These are phyloP conservation scores for Kryphioiulus occultus DNA, from an alignment of 2,888 invertebrate species.

Conservation along the genomic window DNA sequence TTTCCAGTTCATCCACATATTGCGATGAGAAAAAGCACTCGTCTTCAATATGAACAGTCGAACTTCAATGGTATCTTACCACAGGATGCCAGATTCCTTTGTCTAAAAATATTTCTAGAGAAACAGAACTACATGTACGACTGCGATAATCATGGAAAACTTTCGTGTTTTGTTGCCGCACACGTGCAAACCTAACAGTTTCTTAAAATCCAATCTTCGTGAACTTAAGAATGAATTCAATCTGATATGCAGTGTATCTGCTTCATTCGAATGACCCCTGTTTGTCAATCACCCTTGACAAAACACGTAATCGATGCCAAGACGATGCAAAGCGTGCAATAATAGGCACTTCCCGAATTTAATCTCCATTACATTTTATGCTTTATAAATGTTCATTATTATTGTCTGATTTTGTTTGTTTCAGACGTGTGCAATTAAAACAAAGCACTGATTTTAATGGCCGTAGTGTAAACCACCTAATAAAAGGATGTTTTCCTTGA, in stretches of 20 bases:
- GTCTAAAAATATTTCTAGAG: too few species aligned
- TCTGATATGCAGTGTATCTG: background rate
- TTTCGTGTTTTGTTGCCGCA: too few species aligned
- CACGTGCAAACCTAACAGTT: too few species aligned
- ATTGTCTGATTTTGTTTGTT: background rate
- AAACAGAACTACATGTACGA: too few species aligned
- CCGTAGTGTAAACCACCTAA: background rate
- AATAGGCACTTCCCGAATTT: background rate
- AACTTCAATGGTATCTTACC: too few species aligned
- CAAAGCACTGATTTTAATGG: background rate
- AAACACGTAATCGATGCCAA: background rate
- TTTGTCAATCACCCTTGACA: background rate
- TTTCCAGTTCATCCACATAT: too few species aligned
- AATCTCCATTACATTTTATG: background rate
- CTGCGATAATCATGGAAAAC: too few species aligned
- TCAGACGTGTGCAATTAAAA: slow-evolving; percentile 1
- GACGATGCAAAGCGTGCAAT: background rate
- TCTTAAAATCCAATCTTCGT: too few species aligned
- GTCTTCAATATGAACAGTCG: too few species aligned
- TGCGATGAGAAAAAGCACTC: too few species aligned
- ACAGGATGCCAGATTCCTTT: too few species aligned
- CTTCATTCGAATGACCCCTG: background rate
- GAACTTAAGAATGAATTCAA: background rate
- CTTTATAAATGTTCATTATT: slow-evolving; percentile 1
- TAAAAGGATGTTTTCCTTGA: slow-evolving; percentile 12